Conservation (phyloP, 1,140 invertebrate genomes). For the Parapsyche elsis region DNA sequence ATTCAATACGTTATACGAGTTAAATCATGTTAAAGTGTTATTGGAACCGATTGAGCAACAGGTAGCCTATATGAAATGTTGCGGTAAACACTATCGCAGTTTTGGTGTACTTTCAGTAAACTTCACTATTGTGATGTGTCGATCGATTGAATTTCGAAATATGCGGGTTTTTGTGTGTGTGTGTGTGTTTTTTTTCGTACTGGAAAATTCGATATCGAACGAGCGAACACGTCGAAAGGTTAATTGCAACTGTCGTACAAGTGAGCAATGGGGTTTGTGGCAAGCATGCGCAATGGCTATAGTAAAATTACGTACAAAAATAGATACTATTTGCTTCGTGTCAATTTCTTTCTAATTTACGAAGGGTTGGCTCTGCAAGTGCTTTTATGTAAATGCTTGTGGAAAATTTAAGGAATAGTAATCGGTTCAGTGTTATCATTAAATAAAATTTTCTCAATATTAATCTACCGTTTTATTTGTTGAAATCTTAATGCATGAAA, state of each 20-base stretch:
- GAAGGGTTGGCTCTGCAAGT: no score
- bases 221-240: neutral
- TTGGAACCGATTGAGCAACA: neutral
- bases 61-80: neutral
- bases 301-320: neutral
- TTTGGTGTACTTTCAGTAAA: neutral
- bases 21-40: no score
- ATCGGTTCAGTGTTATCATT: no score
- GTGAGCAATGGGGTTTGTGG: neutral
- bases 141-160: neutral
- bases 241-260: conserved; percentile 5
- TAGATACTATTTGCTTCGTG: neutral
- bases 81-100: neutral
- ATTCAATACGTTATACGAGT: no score
- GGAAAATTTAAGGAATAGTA: no score
- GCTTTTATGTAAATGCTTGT: no score
- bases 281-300: neutral
- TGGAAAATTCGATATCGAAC: neutral
- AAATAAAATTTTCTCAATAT: no score
- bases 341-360: neutral
- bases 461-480: no score
- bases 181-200: neutral
- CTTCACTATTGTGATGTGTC: no score
- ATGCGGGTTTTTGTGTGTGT: neutral
- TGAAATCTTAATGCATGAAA: no score